A percentile compares a stretch with the other conserved stretches of the same genome.
Conservation (phyloP, 2,888 invertebrate genomes). For the Lasius platythorax region DNA sequence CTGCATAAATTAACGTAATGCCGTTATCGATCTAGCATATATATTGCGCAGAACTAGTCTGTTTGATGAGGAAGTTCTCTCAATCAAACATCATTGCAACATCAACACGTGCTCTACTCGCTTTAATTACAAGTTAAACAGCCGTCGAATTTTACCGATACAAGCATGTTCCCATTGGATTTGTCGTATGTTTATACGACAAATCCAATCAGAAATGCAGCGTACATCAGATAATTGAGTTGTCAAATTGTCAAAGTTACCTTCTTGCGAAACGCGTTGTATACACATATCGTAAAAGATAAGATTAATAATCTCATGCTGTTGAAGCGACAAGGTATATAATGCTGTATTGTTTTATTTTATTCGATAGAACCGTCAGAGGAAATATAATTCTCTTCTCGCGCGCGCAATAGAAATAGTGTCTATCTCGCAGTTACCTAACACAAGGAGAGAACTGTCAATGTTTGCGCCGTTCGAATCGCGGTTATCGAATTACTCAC, state of each 20-base stretch:
- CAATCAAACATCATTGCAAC: constrained; percentile 11
- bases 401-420: background rate
- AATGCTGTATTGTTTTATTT: background rate
- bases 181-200: background rate
- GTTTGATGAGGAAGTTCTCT: constrained; percentile 43
- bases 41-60: background rate
- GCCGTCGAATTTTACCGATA: constrained; percentile 17
- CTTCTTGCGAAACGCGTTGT: background rate
- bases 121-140: constrained; percentile 32
- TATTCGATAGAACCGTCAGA: background rate
- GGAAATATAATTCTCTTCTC: background rate
- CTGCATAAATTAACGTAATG: constrained; percentile 40
- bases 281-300: background rate
- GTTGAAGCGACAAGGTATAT: background rate
- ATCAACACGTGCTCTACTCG: constrained; percentile 1
- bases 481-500: constrained; percentile 19
- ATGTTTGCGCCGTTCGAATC: background rate
- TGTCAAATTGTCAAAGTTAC: background rate
- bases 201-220: background rate
- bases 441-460: background rate
- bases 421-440: background rate
- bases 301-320: background rate
- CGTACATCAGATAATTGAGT: background rate
- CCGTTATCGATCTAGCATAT: constrained; percentile 39
- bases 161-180: background rate